Conservation (phyloP, 2,888 invertebrate genomes). For the Portevinia maculata region DNA sequence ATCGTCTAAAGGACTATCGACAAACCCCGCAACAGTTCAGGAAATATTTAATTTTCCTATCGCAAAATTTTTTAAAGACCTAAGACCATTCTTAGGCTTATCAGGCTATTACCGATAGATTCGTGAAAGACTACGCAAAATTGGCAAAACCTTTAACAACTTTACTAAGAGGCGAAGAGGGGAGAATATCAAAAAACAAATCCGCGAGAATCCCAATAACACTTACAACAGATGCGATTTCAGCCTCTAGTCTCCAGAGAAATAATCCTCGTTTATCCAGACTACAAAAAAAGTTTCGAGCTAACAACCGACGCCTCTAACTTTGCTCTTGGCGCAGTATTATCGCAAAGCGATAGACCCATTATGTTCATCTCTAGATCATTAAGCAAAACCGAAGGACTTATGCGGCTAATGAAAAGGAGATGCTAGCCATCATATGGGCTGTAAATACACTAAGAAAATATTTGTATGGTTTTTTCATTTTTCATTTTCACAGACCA, state of each 20-base stretch:
- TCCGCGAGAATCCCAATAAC: conserved; percentile 6
- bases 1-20: conserved; percentile 45
- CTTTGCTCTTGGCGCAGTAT: conserved; percentile 37
- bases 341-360: conserved; percentile 28
- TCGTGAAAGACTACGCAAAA: conserved; percentile 29
- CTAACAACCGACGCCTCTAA: conserved; percentile 58
- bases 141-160: conserved; percentile 33
- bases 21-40: conserved; percentile 40
- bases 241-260: conserved; percentile 14
- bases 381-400: conserved; percentile 19
- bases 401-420: conserved; percentile 26
- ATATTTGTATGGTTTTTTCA: too few relatives aligned
- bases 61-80: conserved; percentile 45
- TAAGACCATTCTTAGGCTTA: conserved; percentile 36
- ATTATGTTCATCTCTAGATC: conserved; percentile 47
- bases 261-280: conserved; percentile 9
- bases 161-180: conserved; percentile 57
- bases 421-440: conserved; percentile 37
- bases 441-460: too few relatives aligned
- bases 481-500: too few relatives aligned
- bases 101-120: conserved; percentile 43
- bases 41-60: conserved; percentile 42
- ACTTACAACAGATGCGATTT: neutral
- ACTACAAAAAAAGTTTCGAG: conserved; percentile 27
- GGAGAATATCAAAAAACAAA: conserved; percentile 35